Percentiles rank a stretch among this genome's conserved stretches.
Evolutionary conservation across 37 sponge, comb jelly and placozoan genomes (phyloP).

Genomic region (Lycopodina hypogea): DNA sequence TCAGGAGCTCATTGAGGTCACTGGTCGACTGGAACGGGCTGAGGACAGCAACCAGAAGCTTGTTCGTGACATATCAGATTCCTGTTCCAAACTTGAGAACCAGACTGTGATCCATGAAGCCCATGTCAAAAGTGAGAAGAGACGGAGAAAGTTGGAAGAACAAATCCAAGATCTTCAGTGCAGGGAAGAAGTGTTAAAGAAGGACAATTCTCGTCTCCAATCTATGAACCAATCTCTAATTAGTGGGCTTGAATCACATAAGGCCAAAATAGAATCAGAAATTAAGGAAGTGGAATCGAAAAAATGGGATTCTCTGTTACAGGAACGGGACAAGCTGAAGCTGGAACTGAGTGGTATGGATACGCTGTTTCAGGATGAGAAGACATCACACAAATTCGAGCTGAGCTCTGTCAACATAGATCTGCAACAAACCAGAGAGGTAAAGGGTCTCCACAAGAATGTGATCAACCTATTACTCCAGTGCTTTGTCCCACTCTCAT

Average conservation of each 20-base stretch:
- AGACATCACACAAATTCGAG: conserved; percentile 49
- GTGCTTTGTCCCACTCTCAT: neutral
- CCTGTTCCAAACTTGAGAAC: neutral
- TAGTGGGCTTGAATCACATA: neutral
- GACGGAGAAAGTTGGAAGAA: neutral
- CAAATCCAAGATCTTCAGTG: neutral
- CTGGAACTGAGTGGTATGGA: conserved; percentile 41
- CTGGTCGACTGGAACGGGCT: neutral
- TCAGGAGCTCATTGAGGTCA: conserved; percentile 11
- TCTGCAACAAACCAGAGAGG: conserved; percentile 52
- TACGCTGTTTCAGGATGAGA: conserved; percentile 36
- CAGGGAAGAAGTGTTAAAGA: conserved; percentile 1
- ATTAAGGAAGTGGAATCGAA: conserved; percentile 14
- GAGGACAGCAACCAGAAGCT: neutral
- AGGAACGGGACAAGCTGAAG: conserved; percentile 37
- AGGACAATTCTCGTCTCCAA: neutral
- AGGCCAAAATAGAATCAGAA: conserved; percentile 2
- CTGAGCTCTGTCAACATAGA: conserved; percentile 64
- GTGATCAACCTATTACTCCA: neutral
- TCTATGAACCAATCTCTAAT: neutral
- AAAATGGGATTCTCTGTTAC: neutral
- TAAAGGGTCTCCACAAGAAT: conserved; percentile 9
- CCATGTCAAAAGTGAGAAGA: neutral
- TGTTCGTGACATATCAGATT: neutral
- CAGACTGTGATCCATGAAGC: neutral